Evolutionary conservation across 2,888 invertebrate genomes (phyloP).

Genomic region (Imbricaverruca yamaguchii): DNA sequence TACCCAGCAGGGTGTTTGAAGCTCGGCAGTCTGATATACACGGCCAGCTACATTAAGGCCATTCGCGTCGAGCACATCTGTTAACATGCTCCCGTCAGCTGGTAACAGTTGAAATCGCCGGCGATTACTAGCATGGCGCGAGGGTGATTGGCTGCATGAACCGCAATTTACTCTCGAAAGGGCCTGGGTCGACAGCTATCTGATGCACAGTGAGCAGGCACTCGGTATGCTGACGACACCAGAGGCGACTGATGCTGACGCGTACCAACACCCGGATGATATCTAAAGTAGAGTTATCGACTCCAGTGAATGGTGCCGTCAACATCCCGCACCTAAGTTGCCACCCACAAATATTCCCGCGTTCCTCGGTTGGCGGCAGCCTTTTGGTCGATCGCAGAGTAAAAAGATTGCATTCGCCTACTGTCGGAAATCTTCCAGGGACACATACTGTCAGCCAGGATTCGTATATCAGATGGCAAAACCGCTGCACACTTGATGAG

Average conservation of each 20-base stretch:
- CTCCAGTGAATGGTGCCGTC: neutral
- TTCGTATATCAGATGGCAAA: neutral
- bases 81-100: neutral
- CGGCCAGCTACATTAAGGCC: neutral
- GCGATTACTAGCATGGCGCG: neutral
- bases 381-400: neutral
- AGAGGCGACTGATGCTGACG: neutral
- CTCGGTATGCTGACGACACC: neutral
- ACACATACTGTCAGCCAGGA: neutral
- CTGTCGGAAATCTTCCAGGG: neutral
- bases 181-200: neutral
- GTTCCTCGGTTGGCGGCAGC: neutral
- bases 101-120: neutral
- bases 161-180: neutral
- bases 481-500: neutral
- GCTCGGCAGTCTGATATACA: neutral
- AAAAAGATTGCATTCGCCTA: neutral
- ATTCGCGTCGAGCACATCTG: neutral
- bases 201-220: neutral
- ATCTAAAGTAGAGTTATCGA: neutral
- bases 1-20: neutral
- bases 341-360: neutral
- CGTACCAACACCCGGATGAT: neutral
- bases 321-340: neutral
- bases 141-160: neutral